Evolutionary conservation across 2,797 vertebrate genomes (phyloP).

Genomic region (Galago senegalensis): DNA sequence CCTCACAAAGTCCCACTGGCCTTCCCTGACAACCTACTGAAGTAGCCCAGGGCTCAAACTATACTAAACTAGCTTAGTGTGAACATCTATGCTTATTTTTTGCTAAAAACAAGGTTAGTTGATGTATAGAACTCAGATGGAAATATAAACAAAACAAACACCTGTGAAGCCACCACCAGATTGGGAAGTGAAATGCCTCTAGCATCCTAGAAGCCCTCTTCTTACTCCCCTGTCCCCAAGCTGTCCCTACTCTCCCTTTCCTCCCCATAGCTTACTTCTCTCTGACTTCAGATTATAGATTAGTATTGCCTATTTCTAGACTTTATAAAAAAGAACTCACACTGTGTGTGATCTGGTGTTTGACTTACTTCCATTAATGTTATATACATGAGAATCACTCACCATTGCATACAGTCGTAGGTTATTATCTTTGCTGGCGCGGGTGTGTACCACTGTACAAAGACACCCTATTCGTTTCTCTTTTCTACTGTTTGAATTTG

Average conservation of each 20-base stretch:
- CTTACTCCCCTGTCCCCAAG: not conserved
- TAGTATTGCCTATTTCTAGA: not conserved
- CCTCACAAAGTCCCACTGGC: constrained; percentile 44
- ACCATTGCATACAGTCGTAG: not conserved
- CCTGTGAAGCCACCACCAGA: not conserved
- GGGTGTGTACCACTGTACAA: not conserved
- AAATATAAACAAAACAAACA: constrained; percentile 54
- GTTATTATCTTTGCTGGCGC: not conserved
- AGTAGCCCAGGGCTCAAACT: not conserved
- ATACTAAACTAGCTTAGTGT: not conserved
- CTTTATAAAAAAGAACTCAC: not conserved
- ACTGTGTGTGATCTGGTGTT: not conserved
- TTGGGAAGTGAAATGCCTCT: constrained; percentile 56
- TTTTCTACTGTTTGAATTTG: not conserved
- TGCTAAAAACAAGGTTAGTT: constrained; percentile 11
- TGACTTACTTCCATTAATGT: not conserved
- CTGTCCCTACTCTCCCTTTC: not conserved
- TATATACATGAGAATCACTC: not conserved
- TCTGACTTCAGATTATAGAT: constrained; percentile 8
- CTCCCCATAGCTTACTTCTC: not conserved
- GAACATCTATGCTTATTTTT: constrained; percentile 57
- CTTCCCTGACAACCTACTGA: constrained; percentile 29
- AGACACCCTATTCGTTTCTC: not conserved
- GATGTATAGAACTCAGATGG: not conserved
- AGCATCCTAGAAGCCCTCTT: constrained; percentile 78